Evolutionary conservation across 2,113 vertebrate species (phyloP).

Genomic region (Ciconia maguari): DNA sequence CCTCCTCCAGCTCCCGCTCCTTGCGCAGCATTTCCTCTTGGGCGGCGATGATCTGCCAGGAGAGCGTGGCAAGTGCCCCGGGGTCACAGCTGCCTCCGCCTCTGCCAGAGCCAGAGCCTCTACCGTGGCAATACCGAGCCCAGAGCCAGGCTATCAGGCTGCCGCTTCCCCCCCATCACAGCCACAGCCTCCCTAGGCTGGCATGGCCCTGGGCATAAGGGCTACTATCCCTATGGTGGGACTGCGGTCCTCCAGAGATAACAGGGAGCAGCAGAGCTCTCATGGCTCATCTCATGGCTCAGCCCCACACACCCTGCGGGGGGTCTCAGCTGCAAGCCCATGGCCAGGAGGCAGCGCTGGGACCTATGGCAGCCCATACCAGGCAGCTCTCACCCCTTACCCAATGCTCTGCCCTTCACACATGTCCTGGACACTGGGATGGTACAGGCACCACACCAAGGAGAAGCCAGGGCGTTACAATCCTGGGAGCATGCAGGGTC

Average conservation of each 20-base stretch:
- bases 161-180: background rate
- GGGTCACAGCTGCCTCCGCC: background rate
- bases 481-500: background rate
- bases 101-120: background rate
- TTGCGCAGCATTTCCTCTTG: slow-evolving; percentile 95
- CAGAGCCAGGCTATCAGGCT: background rate
- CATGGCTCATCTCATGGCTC: no score
- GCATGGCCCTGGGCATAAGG: background rate
- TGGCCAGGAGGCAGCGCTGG: background rate
- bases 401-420: background rate
- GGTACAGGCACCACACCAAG: background rate
- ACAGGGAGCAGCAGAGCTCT: background rate
- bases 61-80: background rate
- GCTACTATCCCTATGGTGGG: background rate
- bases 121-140: no score
- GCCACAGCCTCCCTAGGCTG: background rate
- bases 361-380: background rate
- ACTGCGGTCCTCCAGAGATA: background rate
- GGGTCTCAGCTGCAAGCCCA: background rate
- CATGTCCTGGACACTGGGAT: background rate
- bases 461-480: background rate
- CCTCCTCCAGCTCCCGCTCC: slow-evolving; percentile 88
- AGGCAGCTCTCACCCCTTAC: background rate
- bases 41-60: slow-evolving; percentile 86
- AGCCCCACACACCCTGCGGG: background rate